phyloP scores from a whole-genome alignment of 2,113 vertebrate species.

The Choloepus hoffmanni region DNA sequence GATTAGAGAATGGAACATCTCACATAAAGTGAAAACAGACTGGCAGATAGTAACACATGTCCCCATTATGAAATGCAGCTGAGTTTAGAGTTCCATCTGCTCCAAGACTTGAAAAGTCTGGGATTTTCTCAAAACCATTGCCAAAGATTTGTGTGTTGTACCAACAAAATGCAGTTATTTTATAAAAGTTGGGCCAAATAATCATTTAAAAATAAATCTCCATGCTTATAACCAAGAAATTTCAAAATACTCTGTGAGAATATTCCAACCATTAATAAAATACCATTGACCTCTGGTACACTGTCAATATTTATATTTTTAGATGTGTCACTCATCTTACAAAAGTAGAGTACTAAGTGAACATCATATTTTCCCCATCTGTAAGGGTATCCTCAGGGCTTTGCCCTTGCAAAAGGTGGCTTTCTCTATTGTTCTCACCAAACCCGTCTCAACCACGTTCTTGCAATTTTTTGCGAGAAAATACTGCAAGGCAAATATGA shows the following conservation, averaged over 20 bases:
- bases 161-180: slow-evolving; percentile 77
- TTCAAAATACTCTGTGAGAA: slow-evolving; percentile 8
- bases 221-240: slow-evolving; percentile 50
- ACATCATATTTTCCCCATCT: slow-evolving; percentile 17
- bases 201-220: slow-evolving; percentile 50
- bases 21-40: slow-evolving; percentile 67
- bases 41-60: slow-evolving; percentile 82
- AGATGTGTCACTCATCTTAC: not conserved
- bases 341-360: slow-evolving; percentile 40
- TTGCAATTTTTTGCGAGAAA: slow-evolving; percentile 67
- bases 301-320: slow-evolving; percentile 35
- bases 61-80: slow-evolving; percentile 79
- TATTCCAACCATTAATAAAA: slow-evolving; percentile 13
- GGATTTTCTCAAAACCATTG: slow-evolving; percentile 75
- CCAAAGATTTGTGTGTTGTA: slow-evolving; percentile 77
- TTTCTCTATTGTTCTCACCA: slow-evolving; percentile 28
- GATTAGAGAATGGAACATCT: slow-evolving; percentile 19
- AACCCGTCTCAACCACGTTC: slow-evolving; percentile 61
- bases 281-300: not conserved
- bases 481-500: slow-evolving; percentile 55
- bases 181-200: slow-evolving; percentile 70
- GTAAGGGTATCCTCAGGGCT: slow-evolving; percentile 45
- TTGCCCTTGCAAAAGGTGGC: not conserved
- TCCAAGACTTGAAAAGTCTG: slow-evolving; percentile 79
- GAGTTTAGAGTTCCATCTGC: slow-evolving; percentile 85